Conservation (phyloP, 2,888 invertebrate species). For the Clitarchus hookeri region DNA sequence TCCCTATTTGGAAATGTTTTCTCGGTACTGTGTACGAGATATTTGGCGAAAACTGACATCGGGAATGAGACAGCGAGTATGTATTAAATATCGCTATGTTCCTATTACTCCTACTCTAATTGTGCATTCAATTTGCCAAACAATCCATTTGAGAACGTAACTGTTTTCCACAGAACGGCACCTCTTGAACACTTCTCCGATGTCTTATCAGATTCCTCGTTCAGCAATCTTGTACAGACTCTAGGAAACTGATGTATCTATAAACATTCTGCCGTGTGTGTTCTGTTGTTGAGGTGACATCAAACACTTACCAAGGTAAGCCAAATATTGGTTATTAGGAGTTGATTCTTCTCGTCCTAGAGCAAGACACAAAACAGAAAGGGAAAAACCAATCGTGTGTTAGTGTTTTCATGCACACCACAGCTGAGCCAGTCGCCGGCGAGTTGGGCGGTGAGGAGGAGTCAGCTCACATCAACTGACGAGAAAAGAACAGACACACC, state of each 20-base stretch:
- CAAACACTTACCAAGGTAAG: slow-evolving; percentile 85
- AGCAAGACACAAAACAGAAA: slow-evolving; percentile 68
- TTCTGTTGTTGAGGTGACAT: slow-evolving; percentile 41
- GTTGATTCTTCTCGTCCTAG: slow-evolving; percentile 96
- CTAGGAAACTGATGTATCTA: slow-evolving; percentile 11
- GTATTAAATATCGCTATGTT: no score
- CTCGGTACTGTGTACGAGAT: no score
- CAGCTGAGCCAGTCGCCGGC: slow-evolving; percentile 24
- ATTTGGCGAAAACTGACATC: no score
- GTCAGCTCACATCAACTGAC: background rate
- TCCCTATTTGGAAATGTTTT: no score
- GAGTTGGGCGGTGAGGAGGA: background rate
- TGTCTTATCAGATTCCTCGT: background rate
- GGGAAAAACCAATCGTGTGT: slow-evolving; percentile 59
- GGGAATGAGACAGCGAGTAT: no score
- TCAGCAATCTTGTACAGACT: background rate
- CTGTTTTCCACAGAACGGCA: no score
- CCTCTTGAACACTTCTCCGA: background rate
- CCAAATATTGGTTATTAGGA: slow-evolving; percentile 94
- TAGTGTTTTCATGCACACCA: slow-evolving; percentile 40
- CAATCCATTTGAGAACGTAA: no score
- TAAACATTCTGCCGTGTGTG: slow-evolving; percentile 42
- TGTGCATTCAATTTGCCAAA: no score
- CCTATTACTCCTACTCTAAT: no score
- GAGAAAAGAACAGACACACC: no score